Evolutionary conservation across 1,140 invertebrate species (phyloP).

Genomic region (Planococcus citri): DNA sequence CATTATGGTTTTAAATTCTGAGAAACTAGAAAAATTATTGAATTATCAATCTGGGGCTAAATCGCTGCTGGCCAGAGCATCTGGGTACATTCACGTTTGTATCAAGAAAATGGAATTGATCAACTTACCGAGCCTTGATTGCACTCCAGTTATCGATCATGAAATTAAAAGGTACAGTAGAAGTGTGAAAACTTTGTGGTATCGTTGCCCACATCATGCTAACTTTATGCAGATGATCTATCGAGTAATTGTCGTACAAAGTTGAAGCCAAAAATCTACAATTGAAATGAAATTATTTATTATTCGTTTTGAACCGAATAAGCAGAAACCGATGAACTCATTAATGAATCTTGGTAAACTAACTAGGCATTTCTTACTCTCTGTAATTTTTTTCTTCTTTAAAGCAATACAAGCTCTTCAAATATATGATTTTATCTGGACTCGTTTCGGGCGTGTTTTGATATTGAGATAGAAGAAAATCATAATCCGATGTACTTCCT

Average conservation of each 20-base stretch:
- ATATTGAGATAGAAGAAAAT: neutral
- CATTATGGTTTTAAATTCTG: neutral
- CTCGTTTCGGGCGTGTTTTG: neutral
- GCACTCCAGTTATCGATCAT: neutral
- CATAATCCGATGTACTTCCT: neutral
- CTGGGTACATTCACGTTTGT: too few species aligned
- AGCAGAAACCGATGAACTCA: neutral
- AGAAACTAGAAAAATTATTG: neutral
- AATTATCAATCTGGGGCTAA: too few species aligned
- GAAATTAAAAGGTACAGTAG: neutral
- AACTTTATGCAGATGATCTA: neutral
- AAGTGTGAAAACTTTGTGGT: neutral
- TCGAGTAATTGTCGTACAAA: neutral
- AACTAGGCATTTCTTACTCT: too few species aligned
- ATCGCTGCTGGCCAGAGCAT: too few species aligned
- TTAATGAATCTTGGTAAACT: too few species aligned
- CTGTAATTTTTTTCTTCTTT: neutral
- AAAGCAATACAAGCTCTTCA: constrained; percentile 10
- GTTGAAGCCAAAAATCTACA: neutral
- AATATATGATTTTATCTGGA: neutral
- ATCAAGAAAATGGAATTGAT: too few species aligned
- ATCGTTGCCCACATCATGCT: neutral
- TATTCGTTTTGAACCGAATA: too few species aligned
- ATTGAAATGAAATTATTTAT: neutral
- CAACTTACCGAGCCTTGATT: neutral